These are phyloP conservation scores for Cynaeus angustus DNA, from an alignment of 2,888 invertebrate genomes.

Conservation along the genomic window DNA sequence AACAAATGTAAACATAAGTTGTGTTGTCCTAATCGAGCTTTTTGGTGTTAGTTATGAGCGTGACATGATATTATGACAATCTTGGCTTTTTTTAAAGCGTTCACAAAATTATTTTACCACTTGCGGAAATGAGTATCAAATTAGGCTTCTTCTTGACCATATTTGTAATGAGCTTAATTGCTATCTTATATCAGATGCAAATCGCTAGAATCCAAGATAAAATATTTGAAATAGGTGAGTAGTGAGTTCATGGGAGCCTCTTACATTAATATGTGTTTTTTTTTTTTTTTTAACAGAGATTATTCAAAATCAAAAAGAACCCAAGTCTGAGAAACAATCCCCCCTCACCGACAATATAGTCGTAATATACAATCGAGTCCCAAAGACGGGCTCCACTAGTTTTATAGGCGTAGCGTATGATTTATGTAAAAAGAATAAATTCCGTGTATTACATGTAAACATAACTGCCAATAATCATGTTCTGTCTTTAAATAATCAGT, in stretches of 20 bases:
- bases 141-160: slow-evolving; percentile 54
- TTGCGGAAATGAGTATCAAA: slow-evolving; percentile 42
- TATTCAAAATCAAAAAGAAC: slow-evolving; percentile 46
- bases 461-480: slow-evolving; percentile 96
- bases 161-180: slow-evolving; percentile 56
- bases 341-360: slow-evolving; percentile 79
- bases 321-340: slow-evolving; percentile 14
- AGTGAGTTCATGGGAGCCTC: neutral
- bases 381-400: slow-evolving; percentile 97
- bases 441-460: slow-evolving; percentile 94
- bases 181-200: slow-evolving; percentile 63
- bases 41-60: neutral
- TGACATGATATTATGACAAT: neutral
- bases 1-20: too few species aligned
- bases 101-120: slow-evolving; percentile 7
- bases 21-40: too few species aligned
- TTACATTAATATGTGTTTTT: neutral
- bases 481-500: slow-evolving; percentile 94
- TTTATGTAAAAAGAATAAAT: slow-evolving; percentile 85
- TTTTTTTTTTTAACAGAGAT: slow-evolving; percentile 52
- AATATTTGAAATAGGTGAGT: slow-evolving; percentile 58
- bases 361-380: slow-evolving; percentile 96
- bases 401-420: slow-evolving; percentile 95
- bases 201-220: slow-evolving; percentile 60
- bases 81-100: neutral